Evolutionary conservation across 2,888 invertebrate genomes (phyloP), one percentile per base, ranked within the genome.

Genomic region (Thyatira batis): DNA sequence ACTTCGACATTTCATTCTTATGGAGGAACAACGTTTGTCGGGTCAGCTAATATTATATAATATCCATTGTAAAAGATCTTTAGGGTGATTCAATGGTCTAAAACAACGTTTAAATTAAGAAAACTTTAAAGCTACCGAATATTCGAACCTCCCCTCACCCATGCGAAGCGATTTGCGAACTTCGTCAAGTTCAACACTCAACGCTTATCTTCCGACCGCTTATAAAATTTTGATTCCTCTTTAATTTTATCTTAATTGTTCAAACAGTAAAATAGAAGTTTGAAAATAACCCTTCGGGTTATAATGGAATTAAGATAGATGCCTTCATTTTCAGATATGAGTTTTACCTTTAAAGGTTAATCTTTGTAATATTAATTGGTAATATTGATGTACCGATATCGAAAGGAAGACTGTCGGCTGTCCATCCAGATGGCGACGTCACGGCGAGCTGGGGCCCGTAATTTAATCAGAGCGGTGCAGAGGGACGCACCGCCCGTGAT

Each of bases 141-240:
- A 77, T 76, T 67, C 63, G 63, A 53, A 54, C 66, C 73, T 73
- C 72, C 73, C 73, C 74, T 58, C 53, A 54, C 17, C 56, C 70
- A 69, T 67, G 71, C 73, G 68, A 71, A 80, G 74, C 76, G 62
- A 73, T 78, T 76, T 65, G 60, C 55, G 62, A 84, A 88, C 83
- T 85, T 80, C 74, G 73, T 73, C 80, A 83, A 88, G 84, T 89
- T 89, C 84, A 86, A 84, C 86, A 84, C 83, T 86, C 81, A 82
- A 80, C 85, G 85, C 85, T 89, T 89, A 90, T 91, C 89, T 88
- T 79, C 68, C 69, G 78, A 85, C 80, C 84, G 83, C 84, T 89
- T 87, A 86, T 86, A 87, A 87, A 86, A 88, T 90, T 88, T 88
- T 86, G 89, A 89, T 89, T 89, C 80, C 81, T 83, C 82, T 84